Evolutionary conservation across 1,140 invertebrate genomes (phyloP), one percentile per base, ranked within the genome.

Genomic region (Hydropsyche tenuis): DNA sequence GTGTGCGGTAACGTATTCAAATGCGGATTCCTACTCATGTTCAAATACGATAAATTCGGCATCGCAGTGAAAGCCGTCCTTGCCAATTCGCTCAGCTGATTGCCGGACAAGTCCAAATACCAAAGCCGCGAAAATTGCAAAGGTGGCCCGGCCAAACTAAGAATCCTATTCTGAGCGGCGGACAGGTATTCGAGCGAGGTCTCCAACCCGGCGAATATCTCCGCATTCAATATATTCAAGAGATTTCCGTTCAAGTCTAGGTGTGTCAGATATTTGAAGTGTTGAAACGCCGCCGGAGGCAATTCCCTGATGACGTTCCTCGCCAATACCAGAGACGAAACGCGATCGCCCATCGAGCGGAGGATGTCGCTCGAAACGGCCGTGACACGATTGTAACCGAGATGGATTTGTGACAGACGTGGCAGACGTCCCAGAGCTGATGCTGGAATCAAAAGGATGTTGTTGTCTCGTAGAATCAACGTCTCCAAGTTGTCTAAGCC

Each of bases 241-340:
- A 93, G 87, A 79, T 96, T 96, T 18, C 92, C 90, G 12, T 90
- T 90, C 9, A 96, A 81, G 79, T 95, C 92, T 37, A 96, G 86
- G 65, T 88, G 87, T 71, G 87, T 86, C n/a, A 96, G 84, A 69
- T 88, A 89, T 80, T 91, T 88, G 79, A 94, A 93, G 79, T 91
- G 90, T 71, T 90, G 87, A 80, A 96, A 96, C 1, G 93, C 90
- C 37, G 88, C 89, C 0, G 89, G 77, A 0, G 94, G 94, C 65
- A 96, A 85, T 85, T 96, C 94, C 48, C 94, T 88, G 12, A 97
- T 93, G 0, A 96, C 89, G 82, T 97, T 97, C 73, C 93, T 88
- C 0, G 92, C 91, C 16, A 97, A 81, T 5, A 89, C 89, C 23
- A 95, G 80, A 30, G 83, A 85, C n/a, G 86, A 89, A 0, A 91